Conservation (phyloP, 2,797 vertebrate species). For the Florisuga fusca region DNA sequence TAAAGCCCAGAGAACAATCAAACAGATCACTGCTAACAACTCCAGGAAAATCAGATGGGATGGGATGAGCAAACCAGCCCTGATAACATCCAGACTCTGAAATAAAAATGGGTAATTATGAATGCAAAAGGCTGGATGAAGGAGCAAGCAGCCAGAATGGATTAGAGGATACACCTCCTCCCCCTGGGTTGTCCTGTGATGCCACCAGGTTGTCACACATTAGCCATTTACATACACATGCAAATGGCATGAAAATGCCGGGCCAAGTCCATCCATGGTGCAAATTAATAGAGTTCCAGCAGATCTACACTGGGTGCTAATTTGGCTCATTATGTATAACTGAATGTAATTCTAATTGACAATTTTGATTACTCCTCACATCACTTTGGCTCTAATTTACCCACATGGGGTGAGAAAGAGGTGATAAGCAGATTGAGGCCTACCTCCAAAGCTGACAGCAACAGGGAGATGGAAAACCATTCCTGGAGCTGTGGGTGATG, state of each 20-base stretch:
- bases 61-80: neutral
- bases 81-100: neutral
- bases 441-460: neutral
- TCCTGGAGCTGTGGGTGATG: neutral
- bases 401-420: rapidly evolving
- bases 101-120: neutral
- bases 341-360: neutral
- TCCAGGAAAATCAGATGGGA: neutral
- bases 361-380: neutral
- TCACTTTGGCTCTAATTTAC: neutral
- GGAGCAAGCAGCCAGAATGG: neutral
- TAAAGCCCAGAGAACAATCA: neutral
- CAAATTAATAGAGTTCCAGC: neutral
- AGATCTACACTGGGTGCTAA: neutral
- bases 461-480: neutral
- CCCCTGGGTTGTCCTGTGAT: neutral
- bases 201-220: neutral
- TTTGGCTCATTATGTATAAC: neutral
- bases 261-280: neutral
- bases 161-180: neutral
- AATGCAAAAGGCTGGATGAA: neutral
- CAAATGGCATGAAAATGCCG: neutral
- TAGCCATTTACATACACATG: neutral
- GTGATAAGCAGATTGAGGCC: neutral
- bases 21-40: neutral